Evolutionary conservation across 2,113 vertebrate species (phyloP).

Genomic region (Ibidorhyncha struthersii): DNA sequence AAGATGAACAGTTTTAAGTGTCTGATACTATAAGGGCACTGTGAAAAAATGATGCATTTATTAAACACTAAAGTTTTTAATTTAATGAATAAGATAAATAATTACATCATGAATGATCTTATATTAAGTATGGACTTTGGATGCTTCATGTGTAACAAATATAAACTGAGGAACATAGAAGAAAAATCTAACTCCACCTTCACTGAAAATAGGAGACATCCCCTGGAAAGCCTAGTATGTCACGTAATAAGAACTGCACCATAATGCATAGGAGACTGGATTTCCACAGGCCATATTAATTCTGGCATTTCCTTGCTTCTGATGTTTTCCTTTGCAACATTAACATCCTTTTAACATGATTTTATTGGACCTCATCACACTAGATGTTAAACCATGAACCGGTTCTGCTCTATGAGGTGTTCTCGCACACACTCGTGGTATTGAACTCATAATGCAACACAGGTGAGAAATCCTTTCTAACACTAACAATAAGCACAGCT

Average conservation of each 20-base stretch:
- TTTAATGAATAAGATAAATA: not conserved
- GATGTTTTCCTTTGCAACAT: conserved; percentile 53
- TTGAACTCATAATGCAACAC: conserved; percentile 16
- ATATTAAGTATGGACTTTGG: not conserved
- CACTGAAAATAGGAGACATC: not conserved
- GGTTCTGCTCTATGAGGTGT: not conserved
- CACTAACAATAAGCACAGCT: not conserved
- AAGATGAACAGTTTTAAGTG: not conserved
- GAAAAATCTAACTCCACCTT: not conserved
- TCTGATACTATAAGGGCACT: not conserved
- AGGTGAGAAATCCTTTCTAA: conserved; percentile 26
- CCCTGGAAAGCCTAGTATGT: not conserved
- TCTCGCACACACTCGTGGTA: not conserved
- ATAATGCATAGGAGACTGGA: not conserved
- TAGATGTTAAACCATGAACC: not conserved
- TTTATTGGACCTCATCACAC: conserved; percentile 38
- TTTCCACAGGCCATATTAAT: conserved; percentile 41
- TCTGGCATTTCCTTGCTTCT: conserved; percentile 52
- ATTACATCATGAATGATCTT: not conserved
- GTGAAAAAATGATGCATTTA: not conserved
- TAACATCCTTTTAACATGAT: conserved; percentile 46
- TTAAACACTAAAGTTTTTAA: not conserved
- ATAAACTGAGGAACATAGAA: not conserved
- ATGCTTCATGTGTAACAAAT: not conserved
- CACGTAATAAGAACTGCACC: not conserved